These are phyloP conservation scores for Drosophila kanekoi DNA, from an alignment of 2,888 invertebrate species.

Conservation along the genomic window DNA sequence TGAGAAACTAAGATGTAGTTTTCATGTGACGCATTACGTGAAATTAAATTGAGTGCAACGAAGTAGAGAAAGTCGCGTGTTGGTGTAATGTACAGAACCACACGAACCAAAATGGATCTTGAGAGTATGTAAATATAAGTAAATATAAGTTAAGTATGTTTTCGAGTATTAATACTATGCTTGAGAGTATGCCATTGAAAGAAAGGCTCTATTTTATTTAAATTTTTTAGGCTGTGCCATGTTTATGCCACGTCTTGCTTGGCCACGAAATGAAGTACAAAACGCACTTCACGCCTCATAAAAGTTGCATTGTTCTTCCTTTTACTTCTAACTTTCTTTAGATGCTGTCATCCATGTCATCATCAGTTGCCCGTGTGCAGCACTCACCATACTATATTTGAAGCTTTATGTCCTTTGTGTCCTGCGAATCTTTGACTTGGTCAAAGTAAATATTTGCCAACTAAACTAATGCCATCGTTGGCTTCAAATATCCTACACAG, in stretches of 20 bases:
- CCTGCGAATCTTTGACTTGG: conserved; percentile 8
- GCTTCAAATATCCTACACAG: conserved; percentile 28
- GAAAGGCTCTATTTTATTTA: no score
- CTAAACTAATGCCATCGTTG: conserved; percentile 28
- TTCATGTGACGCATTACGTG: conserved; percentile 20
- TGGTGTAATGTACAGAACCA: background rate
- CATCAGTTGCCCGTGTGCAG: conserved; percentile 12
- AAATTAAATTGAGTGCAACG: conserved; percentile 8
- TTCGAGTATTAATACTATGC: no score
- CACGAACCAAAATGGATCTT: no score
- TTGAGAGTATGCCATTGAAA: no score
- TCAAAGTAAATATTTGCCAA: conserved; percentile 45
- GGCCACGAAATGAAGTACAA: background rate
- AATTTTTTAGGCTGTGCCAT: no score
- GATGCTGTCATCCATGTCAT: background rate
- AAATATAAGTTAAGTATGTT: no score
- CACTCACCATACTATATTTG: conserved; percentile 7
- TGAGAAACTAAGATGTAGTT: conserved; percentile 8
- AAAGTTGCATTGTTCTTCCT: background rate
- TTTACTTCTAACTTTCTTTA: background rate
- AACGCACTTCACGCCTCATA: background rate
- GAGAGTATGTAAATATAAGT: no score
- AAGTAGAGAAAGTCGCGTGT: background rate
- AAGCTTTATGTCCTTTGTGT: background rate
- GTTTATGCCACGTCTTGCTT: no score